Evolutionary conservation across 2,797 vertebrate genomes (phyloP), one percentile per base, ranked within the genome.

Genomic region (Falco berigora): DNA sequence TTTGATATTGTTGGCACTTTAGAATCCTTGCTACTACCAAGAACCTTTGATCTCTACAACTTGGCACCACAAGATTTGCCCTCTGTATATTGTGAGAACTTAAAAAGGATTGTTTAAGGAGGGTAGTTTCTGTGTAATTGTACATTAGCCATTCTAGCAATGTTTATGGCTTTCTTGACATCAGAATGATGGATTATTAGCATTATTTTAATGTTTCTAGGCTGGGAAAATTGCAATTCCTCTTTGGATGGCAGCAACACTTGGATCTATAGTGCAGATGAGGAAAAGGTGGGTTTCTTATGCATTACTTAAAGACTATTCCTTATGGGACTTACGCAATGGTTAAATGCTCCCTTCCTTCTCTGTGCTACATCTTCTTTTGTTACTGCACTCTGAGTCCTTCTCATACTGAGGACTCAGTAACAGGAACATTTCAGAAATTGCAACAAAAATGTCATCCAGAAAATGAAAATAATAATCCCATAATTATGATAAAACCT

Each of bases 101-200:
- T 74, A 44, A 85, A 94, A 91, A 87, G 78, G 42, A 44, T 56
- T 79, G 90, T 86, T 92, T 89, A 89, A 95, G 77, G 53, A 85
- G 61, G 59, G 67, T 67, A 95, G 75, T 77, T 64, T 50, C 87
- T 92, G 61, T 92, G 81, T 93, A 96, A 95, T 72, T 72, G 64
- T 78, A 94, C 68, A 77, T 93, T 75, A 94, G 62, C 71, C 86
- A 88, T 80, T 91, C 58, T 96, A 71, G 44, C 64, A 94, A 95
- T 9, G 23, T 88, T 91, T 74, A 91, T 46, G 88, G 88, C 68
- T 87, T 91, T 85, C 52, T 52, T 83, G 50, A 86, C 86, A 86
- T 91, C 40, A 74, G 86, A 96, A 89, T 77, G 59, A 92, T 89
- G 64, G 75, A 64, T 75, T 94, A 87, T 94, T 83, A 93, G 56